Evolutionary conservation across 2,113 vertebrate genomes (phyloP), one percentile per base, ranked within the genome.

Genomic region (Amblyornis subalaris): DNA sequence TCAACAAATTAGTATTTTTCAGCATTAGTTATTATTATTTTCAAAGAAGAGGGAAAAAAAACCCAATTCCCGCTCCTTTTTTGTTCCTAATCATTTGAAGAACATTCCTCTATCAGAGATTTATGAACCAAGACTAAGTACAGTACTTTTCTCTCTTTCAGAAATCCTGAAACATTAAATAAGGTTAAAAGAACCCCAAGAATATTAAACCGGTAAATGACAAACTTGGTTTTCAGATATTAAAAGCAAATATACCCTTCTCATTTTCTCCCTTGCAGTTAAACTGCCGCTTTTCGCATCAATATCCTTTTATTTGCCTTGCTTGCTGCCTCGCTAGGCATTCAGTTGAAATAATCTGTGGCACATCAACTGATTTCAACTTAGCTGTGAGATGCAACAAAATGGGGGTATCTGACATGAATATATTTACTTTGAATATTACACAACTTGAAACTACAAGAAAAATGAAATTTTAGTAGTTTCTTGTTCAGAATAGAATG

Each of bases 391-490:
- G 69, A 28, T 55, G 33, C 54, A 31, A 47, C 22, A 74, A 36
- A 86, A 82, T 6, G 15, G 45, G 21, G 26, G 36, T 18, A 44
- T 44, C 44, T 60, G 28, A 20, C 50, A 45, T 40, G 22, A 60
- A 48, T 29, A 7, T 29, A 36, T 65, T 69, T 36, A 60, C 22
- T 82, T 58, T 64, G 18, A 78, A 69, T 24, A 25, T 31, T 60
- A 42, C 14, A 50, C n/a, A 12, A 60, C 21, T 42, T 65, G 18
- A 74, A 65, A 29, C 21, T 3, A 53, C 0, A 0, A 60, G 19
- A 69, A 85, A 42, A 73, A 74, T 5, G 7, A 64, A 35, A 76
- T 58, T 72, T 51, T 25, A 53, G 44, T 28, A 48, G 21, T 33
- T 15, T 73, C 4, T 26, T 19, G 42, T 40, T 50, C 20, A 2